phyloP scores from a whole-genome alignment of 2,888 invertebrate genomes.

The Callyntrura guangdongensis region DNA sequence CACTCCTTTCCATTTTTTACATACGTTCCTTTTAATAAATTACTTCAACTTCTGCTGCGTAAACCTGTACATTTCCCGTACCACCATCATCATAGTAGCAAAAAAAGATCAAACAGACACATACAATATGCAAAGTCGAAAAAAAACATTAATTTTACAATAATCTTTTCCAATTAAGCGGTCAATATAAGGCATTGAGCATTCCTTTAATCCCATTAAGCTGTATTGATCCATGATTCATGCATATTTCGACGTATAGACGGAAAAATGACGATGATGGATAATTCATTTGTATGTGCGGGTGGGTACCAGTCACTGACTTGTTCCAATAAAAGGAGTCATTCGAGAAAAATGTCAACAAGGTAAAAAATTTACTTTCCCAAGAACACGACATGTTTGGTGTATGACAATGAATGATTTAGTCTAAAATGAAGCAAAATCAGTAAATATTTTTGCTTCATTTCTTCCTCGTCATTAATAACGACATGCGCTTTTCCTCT shows the following conservation, averaged over 20 bases:
- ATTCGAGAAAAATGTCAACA: slow-evolving; percentile 32
- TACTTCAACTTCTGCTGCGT: background rate
- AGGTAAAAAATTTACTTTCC: background rate
- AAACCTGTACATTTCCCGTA: slow-evolving; percentile 17
- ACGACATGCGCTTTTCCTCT: background rate
- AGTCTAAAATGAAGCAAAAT: background rate
- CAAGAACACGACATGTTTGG: background rate
- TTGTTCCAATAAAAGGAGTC: slow-evolving; percentile 1
- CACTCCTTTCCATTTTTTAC: slow-evolving; percentile 24
- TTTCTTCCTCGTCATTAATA: slow-evolving; percentile 23
- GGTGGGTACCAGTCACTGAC: slow-evolving; percentile 39
- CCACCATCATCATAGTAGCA: background rate
- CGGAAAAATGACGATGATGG: background rate
- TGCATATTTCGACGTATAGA: background rate
- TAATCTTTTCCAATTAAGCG: slow-evolving; percentile 20
- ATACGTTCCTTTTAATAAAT: slow-evolving; percentile 34
- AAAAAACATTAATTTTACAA: slow-evolving; percentile 23
- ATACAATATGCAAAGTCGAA: background rate
- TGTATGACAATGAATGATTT: background rate
- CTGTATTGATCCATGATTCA: background rate
- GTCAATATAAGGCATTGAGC: background rate
- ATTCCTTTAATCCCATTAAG: slow-evolving; percentile 24
- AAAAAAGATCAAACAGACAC: background rate
- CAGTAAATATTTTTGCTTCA: slow-evolving; percentile 10
- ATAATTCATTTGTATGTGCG: slow-evolving; percentile 11